Evolutionary conservation across 2,888 invertebrate species (phyloP), one percentile per base, ranked within the genome.

Genomic region (Erebia palarica): DNA sequence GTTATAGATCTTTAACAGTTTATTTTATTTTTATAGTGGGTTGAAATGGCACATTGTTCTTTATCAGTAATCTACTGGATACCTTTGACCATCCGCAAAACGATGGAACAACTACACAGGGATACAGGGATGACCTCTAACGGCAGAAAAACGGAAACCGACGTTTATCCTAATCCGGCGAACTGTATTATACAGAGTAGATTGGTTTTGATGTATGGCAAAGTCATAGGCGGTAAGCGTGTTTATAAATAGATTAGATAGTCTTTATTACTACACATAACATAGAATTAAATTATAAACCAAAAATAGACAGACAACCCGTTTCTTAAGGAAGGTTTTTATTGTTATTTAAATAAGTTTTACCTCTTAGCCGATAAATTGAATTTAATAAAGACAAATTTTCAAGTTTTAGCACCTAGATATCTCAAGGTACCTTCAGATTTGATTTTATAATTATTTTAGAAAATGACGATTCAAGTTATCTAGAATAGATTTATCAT

Each of bases 101-200:
- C 65, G 71, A 72, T 72, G 66, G 68, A 57, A 69, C 69, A 21
- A 69, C 65, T 71, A 49, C 70, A 69, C 67, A 72, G 69, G 65
- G 77, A 78, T 75, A 69, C 69, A 73, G 68, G 63, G 77, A 78
- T 75, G 73, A 74, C 76, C 78, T 75, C 73, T 71, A 77, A 78
- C 72, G 71, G 75, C 71, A 64, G 72, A 70, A 73, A 72, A 77
- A 78, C 75, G 75, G 66, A 73, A 75, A 74, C 73, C 76, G 71
- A 73, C 78, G 51, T 77, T 79, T 79, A 77, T 77, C 80, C 78
- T 79, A 78, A 81, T 81, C 79, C 80, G 72, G 75, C 75, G 70
- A 73, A 77, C 78, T 77, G 77, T 76, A 76, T 79, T 78, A 75
- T 79, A 70, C 77, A 73, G 73, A 75, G 75, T 78, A 78, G 77